Evolutionary conservation across 2,797 vertebrate species (phyloP).

Genomic region (Liasis olivaceus): DNA sequence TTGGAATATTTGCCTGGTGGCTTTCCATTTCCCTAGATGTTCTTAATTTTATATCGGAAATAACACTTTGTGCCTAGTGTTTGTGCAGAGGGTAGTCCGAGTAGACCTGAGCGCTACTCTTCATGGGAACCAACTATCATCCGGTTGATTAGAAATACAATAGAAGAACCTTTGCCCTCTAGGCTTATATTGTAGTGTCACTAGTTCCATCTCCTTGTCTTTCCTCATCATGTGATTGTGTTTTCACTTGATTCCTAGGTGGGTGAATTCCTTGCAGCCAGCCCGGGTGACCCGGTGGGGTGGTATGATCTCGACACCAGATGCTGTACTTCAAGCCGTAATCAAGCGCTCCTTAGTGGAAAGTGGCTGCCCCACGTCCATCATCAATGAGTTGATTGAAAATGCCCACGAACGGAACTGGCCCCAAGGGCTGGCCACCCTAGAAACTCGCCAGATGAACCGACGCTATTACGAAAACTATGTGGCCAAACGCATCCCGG

Average conservation of each 20-base stretch:
- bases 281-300: constrained; percentile 97
- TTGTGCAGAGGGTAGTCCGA: not conserved
- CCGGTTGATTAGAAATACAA: not conserved
- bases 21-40: not conserved
- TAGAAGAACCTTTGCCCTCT: not conserved
- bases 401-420: constrained; percentile 98
- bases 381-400: constrained; percentile 95
- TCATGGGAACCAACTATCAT: not conserved
- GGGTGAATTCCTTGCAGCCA: constrained; percentile 97
- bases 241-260: constrained; percentile 73
- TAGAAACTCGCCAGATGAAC: constrained; percentile 98
- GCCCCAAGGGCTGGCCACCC: constrained; percentile 95
- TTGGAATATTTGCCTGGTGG: not conserved
- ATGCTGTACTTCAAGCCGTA: constrained; percentile 94
- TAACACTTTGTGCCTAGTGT: not conserved
- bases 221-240: not conserved
- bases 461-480: constrained; percentile 98
- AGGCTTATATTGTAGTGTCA: not conserved
- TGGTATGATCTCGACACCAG: constrained; percentile 97
- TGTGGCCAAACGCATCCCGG: constrained; percentile 96
- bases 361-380: constrained; percentile 95
- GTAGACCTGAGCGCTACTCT: not conserved
- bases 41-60: not conserved
- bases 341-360: constrained; percentile 97
- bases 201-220: rapidly evolving